phyloP scores from a whole-genome alignment of 2,113 vertebrate genomes.

The Oncorhynchus mykiss region DNA sequence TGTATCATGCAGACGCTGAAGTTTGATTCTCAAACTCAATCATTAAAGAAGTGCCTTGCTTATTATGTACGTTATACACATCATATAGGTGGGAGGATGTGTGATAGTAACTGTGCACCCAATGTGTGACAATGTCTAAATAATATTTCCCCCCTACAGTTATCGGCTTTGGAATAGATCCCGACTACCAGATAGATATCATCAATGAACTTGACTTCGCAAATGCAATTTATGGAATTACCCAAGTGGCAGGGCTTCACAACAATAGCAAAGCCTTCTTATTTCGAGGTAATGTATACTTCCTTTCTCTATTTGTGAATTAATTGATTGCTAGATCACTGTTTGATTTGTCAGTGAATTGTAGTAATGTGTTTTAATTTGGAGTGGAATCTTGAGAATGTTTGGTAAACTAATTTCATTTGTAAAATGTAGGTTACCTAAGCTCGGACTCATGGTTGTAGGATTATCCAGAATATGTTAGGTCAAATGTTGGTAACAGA shows the following conservation, averaged over 20 bases:
- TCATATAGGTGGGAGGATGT: not conserved
- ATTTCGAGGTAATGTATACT: conserved; percentile 85
- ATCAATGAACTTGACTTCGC: conserved; percentile 87
- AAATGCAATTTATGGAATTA: conserved; percentile 88
- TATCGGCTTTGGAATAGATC: conserved; percentile 85
- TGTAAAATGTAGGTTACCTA: too few species aligned
- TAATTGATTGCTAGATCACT: not conserved
- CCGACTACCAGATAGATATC: conserved; percentile 88
- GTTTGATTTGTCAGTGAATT: too few species aligned
- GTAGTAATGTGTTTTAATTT: too few species aligned
- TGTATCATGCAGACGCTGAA: not conserved
- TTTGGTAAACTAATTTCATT: too few species aligned
- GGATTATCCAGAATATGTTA: too few species aligned
- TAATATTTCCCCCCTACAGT: conserved; percentile 64
- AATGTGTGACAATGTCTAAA: not conserved
- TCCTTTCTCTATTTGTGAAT: not conserved
- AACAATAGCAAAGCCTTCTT: conserved; percentile 92
- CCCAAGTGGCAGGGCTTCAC: conserved; percentile 89
- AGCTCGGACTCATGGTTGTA: too few species aligned
- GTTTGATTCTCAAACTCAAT: not conserved
- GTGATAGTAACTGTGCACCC: not conserved
- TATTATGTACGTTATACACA: not conserved
- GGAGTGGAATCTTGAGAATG: too few species aligned
- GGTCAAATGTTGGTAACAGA: too few species aligned
- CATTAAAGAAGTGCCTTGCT: not conserved